A percentile compares a stretch with the other conserved stretches of the same genome.
Evolutionary conservation across 53 echinoderm and acorn worm species (phyloP).

Genomic region (Echinarachnius parma): DNA sequence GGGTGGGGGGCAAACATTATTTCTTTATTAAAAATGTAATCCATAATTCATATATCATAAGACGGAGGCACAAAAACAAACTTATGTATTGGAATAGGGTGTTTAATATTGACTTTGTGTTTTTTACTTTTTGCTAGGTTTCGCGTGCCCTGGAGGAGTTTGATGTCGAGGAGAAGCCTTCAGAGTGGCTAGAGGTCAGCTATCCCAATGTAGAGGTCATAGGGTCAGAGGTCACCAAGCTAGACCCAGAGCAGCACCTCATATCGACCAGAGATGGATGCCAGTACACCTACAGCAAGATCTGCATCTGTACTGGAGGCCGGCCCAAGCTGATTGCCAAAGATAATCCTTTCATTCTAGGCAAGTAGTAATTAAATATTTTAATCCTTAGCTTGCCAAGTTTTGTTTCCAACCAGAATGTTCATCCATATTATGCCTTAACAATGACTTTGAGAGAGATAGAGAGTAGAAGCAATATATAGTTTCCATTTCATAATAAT

Average conservation of each 20-base stretch:
- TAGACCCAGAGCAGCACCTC: constrained; percentile 42
- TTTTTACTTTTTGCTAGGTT: constrained; percentile 34
- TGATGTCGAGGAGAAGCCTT: constrained; percentile 89
- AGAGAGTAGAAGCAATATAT: too few relatives aligned
- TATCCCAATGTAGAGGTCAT: constrained; percentile 66
- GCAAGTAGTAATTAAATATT: too few relatives aligned
- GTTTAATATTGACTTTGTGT: neutral
- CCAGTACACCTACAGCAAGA: constrained; percentile 49
- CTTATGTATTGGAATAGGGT: too few relatives aligned
- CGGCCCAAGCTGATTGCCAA: constrained; percentile 64
- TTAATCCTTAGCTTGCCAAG: too few relatives aligned
- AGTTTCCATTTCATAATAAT: too few relatives aligned
- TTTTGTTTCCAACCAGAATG: too few relatives aligned
- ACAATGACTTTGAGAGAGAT: too few relatives aligned
- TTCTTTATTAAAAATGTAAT: neutral
- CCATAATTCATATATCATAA: too few relatives aligned
- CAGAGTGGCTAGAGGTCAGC: constrained; percentile 48
- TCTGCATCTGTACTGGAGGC: constrained; percentile 88
- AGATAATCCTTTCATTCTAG: constrained; percentile 77
- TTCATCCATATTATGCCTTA: too few relatives aligned
- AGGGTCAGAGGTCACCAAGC: constrained; percentile 43
- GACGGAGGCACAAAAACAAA: too few relatives aligned
- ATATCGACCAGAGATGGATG: constrained; percentile 47
- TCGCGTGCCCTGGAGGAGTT: constrained; percentile 79
- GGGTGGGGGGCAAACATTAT: too few relatives aligned